Percentiles rank a stretch among this genome's conserved stretches.
Conservation (phyloP, 2,113 vertebrate species). For the Corythaixoides concolor region DNA sequence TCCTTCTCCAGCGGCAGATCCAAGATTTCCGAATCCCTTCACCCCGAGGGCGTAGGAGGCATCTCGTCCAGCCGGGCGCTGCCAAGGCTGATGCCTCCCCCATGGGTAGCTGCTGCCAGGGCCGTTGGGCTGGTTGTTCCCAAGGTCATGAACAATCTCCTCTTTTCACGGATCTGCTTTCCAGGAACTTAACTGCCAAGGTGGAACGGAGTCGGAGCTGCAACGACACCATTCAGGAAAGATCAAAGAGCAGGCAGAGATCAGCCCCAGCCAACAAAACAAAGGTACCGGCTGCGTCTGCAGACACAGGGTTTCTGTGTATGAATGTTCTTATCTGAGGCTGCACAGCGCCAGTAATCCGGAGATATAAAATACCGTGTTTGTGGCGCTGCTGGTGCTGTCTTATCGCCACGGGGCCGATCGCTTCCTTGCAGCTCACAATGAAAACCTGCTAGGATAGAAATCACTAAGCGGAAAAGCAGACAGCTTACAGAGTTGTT, state of each 20-base stretch:
- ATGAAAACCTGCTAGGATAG: not conserved
- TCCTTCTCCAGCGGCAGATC: not conserved
- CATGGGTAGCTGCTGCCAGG: not conserved
- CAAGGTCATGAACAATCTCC: not conserved
- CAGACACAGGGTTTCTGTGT: not conserved
- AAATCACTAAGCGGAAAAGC: not conserved
- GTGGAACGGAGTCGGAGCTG: conserved; percentile 90
- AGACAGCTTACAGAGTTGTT: not conserved
- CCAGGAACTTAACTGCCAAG: conserved; percentile 76
- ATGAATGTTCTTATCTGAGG: not conserved
- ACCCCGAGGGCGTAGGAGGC: rapidly evolving
- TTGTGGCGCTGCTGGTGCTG: not conserved
- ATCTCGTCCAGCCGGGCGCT: not conserved
- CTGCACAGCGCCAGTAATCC: not conserved
- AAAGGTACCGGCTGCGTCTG: conserved; percentile 55
- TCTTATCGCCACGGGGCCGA: rapidly evolving
- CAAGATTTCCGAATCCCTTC: too few species aligned
- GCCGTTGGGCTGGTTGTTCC: not conserved
- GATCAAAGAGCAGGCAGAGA: conserved; percentile 77
- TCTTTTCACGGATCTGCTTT: not conserved
- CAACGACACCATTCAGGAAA: conserved; percentile 82
- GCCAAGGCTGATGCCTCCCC: not conserved
- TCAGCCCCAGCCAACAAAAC: conserved; percentile 64
- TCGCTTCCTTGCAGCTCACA: not conserved
- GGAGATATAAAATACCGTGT: not conserved